Percentiles rank a stretch among this genome's conserved stretches.
phyloP scores from a whole-genome alignment of 2,797 vertebrate genomes.

The Podargus strigoides region DNA sequence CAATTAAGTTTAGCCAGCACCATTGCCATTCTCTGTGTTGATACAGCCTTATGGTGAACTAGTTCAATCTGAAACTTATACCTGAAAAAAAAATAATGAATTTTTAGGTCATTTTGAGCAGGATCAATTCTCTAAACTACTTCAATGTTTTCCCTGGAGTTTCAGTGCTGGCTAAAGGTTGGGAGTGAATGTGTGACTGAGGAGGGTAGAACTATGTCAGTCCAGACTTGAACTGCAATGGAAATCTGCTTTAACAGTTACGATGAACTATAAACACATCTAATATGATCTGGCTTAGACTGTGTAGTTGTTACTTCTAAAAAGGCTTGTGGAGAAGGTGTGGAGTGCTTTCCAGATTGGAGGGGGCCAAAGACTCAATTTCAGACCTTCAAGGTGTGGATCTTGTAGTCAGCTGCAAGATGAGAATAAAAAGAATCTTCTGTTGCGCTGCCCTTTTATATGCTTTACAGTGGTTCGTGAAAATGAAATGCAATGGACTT shows the following conservation, averaged over 20 bases:
- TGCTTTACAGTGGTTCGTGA: not conserved
- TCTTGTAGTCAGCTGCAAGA: not conserved
- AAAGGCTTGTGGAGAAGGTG: not conserved
- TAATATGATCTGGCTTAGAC: not conserved
- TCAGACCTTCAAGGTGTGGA: not conserved
- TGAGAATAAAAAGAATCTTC: no score
- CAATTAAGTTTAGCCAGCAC: not conserved
- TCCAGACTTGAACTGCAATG: accelerated
- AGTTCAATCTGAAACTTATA: not conserved
- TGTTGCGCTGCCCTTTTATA: not conserved
- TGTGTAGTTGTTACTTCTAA: not conserved
- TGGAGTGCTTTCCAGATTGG: not conserved
- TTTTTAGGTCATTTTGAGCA: not conserved
- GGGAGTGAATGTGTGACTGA: not conserved
- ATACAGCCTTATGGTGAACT: accelerated
- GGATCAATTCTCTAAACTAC: not conserved
- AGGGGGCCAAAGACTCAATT: not conserved
- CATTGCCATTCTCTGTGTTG: not conserved
- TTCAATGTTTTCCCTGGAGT: not conserved
- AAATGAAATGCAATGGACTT: not conserved
- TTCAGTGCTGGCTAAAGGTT: not conserved
- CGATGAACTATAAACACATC: not conserved
- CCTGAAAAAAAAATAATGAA: not conserved
- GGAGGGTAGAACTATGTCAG: not conserved
- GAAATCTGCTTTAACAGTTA: not conserved